These are phyloP conservation scores for Harpegnathos saltator DNA, from an alignment of 1,140 invertebrate species.

Conservation along the genomic window DNA sequence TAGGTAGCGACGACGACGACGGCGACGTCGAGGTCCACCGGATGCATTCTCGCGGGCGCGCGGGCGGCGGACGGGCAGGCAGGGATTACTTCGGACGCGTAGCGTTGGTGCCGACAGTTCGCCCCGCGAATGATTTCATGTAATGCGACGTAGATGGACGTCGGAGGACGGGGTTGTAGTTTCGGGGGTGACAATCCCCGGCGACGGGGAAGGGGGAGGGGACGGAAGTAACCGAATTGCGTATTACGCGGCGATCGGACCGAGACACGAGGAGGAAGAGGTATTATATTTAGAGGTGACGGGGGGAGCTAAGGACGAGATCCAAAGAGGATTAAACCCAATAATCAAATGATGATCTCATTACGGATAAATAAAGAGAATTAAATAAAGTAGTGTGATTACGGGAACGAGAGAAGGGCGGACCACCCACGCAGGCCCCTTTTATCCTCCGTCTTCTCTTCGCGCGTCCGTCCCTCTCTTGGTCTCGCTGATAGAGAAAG, in stretches of 20 bases:
- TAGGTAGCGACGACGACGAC: background rate
- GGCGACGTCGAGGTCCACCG: slow-evolving; percentile 27
- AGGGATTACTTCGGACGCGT: slow-evolving; percentile 34
- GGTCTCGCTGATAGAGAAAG: background rate
- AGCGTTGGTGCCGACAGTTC: slow-evolving; percentile 56
- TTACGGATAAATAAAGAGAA: slow-evolving; percentile 85
- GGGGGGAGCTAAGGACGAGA: slow-evolving; percentile 82
- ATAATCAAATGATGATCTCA: slow-evolving; percentile 86
- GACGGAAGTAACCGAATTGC: slow-evolving; percentile 24
- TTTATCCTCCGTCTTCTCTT: slow-evolving; percentile 25
- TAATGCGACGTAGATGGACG: background rate
- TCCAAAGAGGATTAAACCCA: slow-evolving; percentile 86
- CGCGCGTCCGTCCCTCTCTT: slow-evolving; percentile 18
- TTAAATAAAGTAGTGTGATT: slow-evolving; percentile 84
- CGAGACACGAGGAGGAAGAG: slow-evolving; percentile 58
- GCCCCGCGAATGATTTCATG: slow-evolving; percentile 17
- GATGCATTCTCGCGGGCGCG: slow-evolving; percentile 60
- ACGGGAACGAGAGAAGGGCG: slow-evolving; percentile 68
- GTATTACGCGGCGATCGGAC: slow-evolving; percentile 67
- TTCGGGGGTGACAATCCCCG: background rate
- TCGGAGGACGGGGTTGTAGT: slow-evolving; percentile 23
- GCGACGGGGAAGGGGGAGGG: background rate
- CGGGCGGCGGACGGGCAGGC: background rate
- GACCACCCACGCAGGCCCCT: background rate
- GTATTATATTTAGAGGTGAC: slow-evolving; percentile 70